Evolutionary conservation across 2,113 vertebrate genomes (phyloP).

Genomic region (Erythrocercus mccallii): DNA sequence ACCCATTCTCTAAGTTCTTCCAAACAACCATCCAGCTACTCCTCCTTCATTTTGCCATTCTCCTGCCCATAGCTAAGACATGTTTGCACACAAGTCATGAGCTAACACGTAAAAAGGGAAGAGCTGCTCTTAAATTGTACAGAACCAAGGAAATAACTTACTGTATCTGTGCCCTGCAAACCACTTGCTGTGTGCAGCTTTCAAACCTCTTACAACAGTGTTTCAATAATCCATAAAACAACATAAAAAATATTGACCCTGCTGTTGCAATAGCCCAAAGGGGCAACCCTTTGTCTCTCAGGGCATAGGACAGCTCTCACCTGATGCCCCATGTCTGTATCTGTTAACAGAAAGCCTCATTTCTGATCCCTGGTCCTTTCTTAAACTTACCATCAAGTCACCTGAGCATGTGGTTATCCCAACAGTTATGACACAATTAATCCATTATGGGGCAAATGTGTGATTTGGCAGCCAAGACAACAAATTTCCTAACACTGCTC

Average conservation of each 20-base stretch:
- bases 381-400: background rate
- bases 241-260: background rate
- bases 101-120: background rate
- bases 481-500: background rate
- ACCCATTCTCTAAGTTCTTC: background rate
- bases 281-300: background rate
- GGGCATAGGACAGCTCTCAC: background rate
- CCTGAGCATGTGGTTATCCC: background rate
- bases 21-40: background rate
- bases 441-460: background rate
- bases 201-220: background rate
- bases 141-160: background rate
- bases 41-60: background rate
- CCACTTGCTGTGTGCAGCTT: background rate
- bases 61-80: background rate
- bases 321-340: background rate
- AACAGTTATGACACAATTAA: background rate
- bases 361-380: background rate
- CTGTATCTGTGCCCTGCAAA: background rate
- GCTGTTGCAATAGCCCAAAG: background rate
- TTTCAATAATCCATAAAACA: background rate
- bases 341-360: background rate
- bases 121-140: background rate
- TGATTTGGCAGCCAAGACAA: background rate
- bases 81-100: background rate